Base-by-base conservation (phyloP, 2,797 vertebrate genomes). In the Pipistrellus pygmaeus region DNA sequence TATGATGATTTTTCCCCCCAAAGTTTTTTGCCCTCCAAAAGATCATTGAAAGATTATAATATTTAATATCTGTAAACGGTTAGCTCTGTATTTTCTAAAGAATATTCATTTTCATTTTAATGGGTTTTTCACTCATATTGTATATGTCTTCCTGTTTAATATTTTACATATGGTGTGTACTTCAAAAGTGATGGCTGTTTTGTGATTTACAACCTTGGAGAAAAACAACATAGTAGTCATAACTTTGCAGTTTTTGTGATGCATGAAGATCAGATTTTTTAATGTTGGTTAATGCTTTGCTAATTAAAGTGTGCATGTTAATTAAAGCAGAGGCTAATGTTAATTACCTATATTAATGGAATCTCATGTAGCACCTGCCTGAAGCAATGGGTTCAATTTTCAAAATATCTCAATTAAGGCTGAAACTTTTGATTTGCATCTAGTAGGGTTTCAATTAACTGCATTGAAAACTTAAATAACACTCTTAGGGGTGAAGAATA, bases 261-360 rank as follows among this genome's bases (percentile, higher is more conserved):
- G 98, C 98, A 98, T 98, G 98, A 99, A 99, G 98, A 99, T 99
- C 98, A 98, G 98, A 98, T 98, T 99, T 99, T 99, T 98, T 98
- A 98, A 98, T 99, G 99, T 99, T 98, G 98, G 98, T 99, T 99
- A 99, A 99, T 99, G 99, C 99, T 99, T 99, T 99, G 98, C 99
- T 99, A 99, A 99, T 99, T 99, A 99, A 99, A 98, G 99, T 99
- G 98, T 99, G 98, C 99, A 98, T 99, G 99, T 99, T 99, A 99
- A 99, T 99, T 99, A 99, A 99, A 99, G 99, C 98, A 98, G 99
- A 99, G 99, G 98, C 99, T 99, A 99, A 99, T 99, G 99, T 99
- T 99, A 99, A 99, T 99, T 99, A 99, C 99, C 99, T 99, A 99
- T 99, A 99, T 99, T 99, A 99, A 99, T 99, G 99, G 99, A 99